These are phyloP conservation scores for Argyrosomus japonicus DNA, from an alignment of 2,113 vertebrate species.

Conservation along the genomic window DNA sequence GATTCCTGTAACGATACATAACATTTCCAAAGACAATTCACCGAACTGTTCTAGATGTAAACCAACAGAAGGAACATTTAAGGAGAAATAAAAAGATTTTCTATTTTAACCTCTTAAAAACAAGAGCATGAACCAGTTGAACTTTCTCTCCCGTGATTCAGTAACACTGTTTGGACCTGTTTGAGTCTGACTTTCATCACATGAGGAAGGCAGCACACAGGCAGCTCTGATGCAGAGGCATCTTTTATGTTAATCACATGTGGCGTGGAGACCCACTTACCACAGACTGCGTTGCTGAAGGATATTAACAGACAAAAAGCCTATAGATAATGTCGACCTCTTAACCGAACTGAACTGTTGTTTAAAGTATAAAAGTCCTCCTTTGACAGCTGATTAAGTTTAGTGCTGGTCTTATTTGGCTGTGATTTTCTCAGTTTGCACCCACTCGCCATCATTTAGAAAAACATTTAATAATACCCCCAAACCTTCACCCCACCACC, in stretches of 20 bases:
- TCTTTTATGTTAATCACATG: conserved; percentile 22
- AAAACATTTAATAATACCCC: background rate
- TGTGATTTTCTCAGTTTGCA: conserved; percentile 7
- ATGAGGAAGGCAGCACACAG: background rate
- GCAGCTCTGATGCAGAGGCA: background rate
- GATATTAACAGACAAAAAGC: conserved; percentile 25
- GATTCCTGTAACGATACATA: too few species aligned
- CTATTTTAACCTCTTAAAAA: background rate
- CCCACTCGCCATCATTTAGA: background rate
- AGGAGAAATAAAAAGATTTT: too few species aligned
- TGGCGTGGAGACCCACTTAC: conserved; percentile 33
- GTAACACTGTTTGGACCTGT: background rate
- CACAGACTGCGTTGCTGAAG: conserved; percentile 5
- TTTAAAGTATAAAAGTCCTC: background rate
- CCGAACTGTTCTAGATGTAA: too few species aligned
- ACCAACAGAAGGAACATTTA: too few species aligned
- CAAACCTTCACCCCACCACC: background rate
- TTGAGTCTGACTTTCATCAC: conserved; percentile 9
- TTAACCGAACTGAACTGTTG: background rate
- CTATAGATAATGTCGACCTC: background rate
- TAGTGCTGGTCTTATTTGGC: background rate
- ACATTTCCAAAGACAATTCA: too few species aligned
- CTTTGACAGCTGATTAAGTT: conserved; percentile 9
- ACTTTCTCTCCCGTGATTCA: background rate
- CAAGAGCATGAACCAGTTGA: background rate